Base-by-base conservation (phyloP, 2,113 vertebrate species). In the Channa argus region DNA sequence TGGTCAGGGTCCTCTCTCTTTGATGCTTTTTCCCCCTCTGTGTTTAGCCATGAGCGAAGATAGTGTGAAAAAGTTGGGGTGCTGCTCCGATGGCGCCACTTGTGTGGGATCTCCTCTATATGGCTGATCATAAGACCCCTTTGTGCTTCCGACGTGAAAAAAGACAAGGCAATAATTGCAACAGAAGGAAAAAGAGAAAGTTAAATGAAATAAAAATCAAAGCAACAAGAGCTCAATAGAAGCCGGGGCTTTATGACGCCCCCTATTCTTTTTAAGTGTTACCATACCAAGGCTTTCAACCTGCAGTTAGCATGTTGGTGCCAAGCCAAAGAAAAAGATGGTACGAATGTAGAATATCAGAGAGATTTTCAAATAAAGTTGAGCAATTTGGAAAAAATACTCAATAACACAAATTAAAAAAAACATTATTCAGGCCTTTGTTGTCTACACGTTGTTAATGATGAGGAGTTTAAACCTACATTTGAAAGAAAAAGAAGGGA, bases 81-180 rank as follows among this genome's bases (percentile, higher is more conserved):
- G 85, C 78, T 86, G 82, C 80, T 90, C 72, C 61, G 83, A 84
- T 82, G 87, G 87, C 82, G 89, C 93, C 92, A 93, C 94, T 95
- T 96, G 95, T 96, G 96, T 97, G 96, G 95, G 95, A 95, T 94
- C 77, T 92, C 63, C 47, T 86, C 86, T 83, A 72, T 84, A 86
- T 70, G 87, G 55, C 52, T 87, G 90, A 92, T 90, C 89, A 90
- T 61, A 89, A 66, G 89, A 86, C n/a, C 44, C 73, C 77, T 91
- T 91, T 89, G 82, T 70, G 55, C 76, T 50, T 46, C 62, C 6
- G 43, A 80, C 74, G 85, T 56, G 73, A 50, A 76, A 77, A 86
- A 84, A 82, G 50, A 67, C 60, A 77, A 73, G 74, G 24, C 24
- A 82, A 67, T 79, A 49, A 84, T 80, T 63, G 70, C 63, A 55